Evolutionary conservation across 2,888 invertebrate genomes (phyloP).

Genomic region (Perizoma affinitatum): DNA sequence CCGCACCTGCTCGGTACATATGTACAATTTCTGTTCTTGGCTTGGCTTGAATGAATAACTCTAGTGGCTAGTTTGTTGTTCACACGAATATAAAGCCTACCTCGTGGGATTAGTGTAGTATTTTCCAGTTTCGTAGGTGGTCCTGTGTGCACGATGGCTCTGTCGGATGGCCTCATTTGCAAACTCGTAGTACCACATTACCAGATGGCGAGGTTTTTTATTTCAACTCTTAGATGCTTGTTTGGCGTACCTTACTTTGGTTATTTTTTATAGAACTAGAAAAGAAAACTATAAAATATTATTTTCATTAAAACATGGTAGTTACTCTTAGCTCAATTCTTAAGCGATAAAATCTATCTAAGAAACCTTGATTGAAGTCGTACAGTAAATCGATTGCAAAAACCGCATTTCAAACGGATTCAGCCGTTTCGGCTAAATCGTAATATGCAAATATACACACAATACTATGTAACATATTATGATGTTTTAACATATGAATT

Average conservation of each 20-base stretch:
- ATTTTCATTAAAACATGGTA: too few relatives aligned
- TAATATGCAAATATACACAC: too few relatives aligned
- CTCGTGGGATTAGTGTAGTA: conserved; percentile 3
- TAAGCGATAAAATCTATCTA: too few relatives aligned
- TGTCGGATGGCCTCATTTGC: conserved; percentile 54
- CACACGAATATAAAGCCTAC: conserved; percentile 5
- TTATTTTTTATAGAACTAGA: neutral
- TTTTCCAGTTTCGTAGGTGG: conserved; percentile 6
- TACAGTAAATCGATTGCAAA: too few relatives aligned
- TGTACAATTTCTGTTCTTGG: too few relatives aligned
- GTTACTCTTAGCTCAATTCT: too few relatives aligned
- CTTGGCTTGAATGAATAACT: conserved; percentile 18
- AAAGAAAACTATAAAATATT: too few relatives aligned
- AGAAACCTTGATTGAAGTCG: too few relatives aligned
- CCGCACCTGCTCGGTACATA: neutral
- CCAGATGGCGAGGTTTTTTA: conserved; percentile 54
- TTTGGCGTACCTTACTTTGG: conserved; percentile 3
- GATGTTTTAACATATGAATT: too few relatives aligned
- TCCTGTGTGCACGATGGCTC: conserved; percentile 44
- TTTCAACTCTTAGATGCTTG: conserved; percentile 53
- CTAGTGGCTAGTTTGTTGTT: neutral
- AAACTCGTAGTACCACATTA: conserved; percentile 60
- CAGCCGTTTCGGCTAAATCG: too few relatives aligned
- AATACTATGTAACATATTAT: too few relatives aligned
- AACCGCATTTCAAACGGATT: too few relatives aligned